These are phyloP conservation scores for Lordiphosa stackelbergi DNA, from an alignment of 1,140 invertebrate genomes.

Conservation along the genomic window DNA sequence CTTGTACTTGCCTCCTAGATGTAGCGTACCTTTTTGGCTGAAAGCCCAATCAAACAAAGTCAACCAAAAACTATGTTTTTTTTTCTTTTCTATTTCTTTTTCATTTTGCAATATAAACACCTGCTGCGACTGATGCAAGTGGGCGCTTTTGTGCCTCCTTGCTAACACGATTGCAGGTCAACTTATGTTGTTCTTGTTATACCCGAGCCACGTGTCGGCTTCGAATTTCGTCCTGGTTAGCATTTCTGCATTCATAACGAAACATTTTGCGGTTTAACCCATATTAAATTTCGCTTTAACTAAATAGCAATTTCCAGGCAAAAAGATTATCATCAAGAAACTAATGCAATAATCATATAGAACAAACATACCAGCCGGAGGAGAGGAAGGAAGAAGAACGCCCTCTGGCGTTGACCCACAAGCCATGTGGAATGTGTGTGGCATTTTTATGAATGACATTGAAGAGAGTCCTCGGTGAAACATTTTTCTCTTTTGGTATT, in stretches of 20 bases:
- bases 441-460: constrained; percentile 74
- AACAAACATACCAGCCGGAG: constrained; percentile 29
- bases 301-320: constrained; percentile 26
- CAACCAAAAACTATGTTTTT: no score
- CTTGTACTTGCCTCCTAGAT: no score
- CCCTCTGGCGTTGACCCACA: constrained; percentile 66
- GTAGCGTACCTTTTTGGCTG: no score
- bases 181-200: not conserved
- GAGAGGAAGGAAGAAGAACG: constrained; percentile 8
- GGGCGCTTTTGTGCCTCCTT: not conserved
- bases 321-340: constrained; percentile 22
- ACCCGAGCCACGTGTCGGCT: constrained; percentile 9
- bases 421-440: constrained; percentile 21
- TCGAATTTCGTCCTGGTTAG: not conserved
- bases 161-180: constrained; percentile 9
- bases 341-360: constrained; percentile 43
- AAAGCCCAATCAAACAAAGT: no score
- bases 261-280: constrained; percentile 13
- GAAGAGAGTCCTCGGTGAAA: constrained; percentile 12
- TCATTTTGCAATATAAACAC: constrained; percentile 13
- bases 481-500: constrained; percentile 1
- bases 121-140: constrained; percentile 13
- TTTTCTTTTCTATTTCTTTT: not conserved
- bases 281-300: constrained; percentile 31
- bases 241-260: constrained; percentile 31